Base-by-base conservation (phyloP, 1,140 invertebrate genomes). In the Augochlora pura region DNA sequence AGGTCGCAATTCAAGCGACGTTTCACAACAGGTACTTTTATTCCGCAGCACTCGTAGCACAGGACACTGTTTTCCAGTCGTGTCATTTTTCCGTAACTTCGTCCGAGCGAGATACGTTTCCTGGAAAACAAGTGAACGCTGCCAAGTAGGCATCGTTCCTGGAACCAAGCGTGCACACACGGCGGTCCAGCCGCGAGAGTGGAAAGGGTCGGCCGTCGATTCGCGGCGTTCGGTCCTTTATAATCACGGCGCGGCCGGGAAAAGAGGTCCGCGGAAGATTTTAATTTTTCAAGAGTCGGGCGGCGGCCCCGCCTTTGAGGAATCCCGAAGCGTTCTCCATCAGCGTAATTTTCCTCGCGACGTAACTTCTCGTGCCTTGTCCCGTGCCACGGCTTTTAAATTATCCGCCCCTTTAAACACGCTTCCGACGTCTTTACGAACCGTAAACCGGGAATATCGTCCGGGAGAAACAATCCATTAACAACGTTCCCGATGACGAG, bases 291-390 rank as follows among this genome's bases (percentile, higher is more conserved):
- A 60, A 64, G 60, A 32, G 54, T 6, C 54, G n/a, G 59, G n/a
- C n/a, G n/a, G n/a, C n/a, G n/a, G n/a, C 62, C 18, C 18, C 4
- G 10, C 59, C 67, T 77, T 71, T 71, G 46, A 77, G 68, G 18
- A 63, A 49, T 64, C 59, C 75, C 75, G 49, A 71, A 77, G 68
- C 67, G 52, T 71, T 77, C 71, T 71, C 57, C 75, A 77, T 77
- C 68, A 77, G 71, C 67, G 67, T 77, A 71, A 77, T 77, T 79
- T 79, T 73, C 77, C 23, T 79, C 77, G 60, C 77, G 18, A 60
- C 52, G 69, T 80, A 52, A 73, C 72, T 76, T 42, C 62, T 42
- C 49, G 42, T 75, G 49, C 57, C 18, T 39, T n/a, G 64, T 38
- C 57, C 21, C 23, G 2, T 46, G 38, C 77, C 42, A n/a, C 68